These are phyloP conservation scores for Apostichopus japonicus DNA, from an alignment of 35 echinoderm and acorn worm species.

Conservation along the genomic window DNA sequence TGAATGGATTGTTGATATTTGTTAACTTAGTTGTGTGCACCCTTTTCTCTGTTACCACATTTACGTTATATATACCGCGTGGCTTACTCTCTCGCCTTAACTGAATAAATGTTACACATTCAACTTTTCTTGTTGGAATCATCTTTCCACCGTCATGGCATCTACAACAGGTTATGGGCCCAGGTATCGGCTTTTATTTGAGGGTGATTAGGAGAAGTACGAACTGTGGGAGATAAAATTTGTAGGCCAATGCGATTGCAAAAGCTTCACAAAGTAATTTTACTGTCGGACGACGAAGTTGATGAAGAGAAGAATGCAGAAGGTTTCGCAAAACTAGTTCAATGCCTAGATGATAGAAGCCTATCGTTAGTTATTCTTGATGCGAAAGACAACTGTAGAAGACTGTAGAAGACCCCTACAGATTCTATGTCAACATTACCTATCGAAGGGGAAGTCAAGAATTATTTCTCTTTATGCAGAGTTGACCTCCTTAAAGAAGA, in stretches of 20 bases:
- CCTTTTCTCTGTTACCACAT: too few species aligned
- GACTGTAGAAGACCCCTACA: constrained; percentile 30
- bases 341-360: constrained; percentile 52
- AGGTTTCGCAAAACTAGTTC: constrained; percentile 29
- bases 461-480: constrained; percentile 62
- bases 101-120: too few species aligned
- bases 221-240: constrained; percentile 56
- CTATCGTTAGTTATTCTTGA: constrained; percentile 31
- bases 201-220: constrained; percentile 40
- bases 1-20: too few species aligned
- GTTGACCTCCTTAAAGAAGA: constrained; percentile 37
- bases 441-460: constrained; percentile 35
- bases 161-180: constrained; percentile 50
- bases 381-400: constrained; percentile 42
- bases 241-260: constrained; percentile 23
- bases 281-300: neutral
- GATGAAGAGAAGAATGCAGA: constrained; percentile 18
- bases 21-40: too few species aligned
- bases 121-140: too few species aligned
- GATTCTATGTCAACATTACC: constrained; percentile 44
- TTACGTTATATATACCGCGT: too few species aligned
- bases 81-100: too few species aligned
- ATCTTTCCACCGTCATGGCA: neutral
- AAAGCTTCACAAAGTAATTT: constrained; percentile 35
- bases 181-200: constrained; percentile 17